Evolutionary conservation across 1,140 invertebrate genomes (phyloP).

Genomic region (Magallana angulata): DNA sequence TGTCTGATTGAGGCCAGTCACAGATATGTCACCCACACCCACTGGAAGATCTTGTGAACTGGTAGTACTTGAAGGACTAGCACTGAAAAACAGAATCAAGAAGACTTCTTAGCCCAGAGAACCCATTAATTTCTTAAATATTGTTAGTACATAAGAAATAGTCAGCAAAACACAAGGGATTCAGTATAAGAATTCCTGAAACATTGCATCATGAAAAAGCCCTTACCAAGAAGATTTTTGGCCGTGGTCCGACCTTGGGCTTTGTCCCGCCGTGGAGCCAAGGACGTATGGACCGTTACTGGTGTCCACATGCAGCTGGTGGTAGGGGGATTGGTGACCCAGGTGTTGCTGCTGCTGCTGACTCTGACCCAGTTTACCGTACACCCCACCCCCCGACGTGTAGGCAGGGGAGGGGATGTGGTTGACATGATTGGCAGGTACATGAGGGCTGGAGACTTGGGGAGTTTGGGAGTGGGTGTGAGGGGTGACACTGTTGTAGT

Average conservation of each 20-base stretch:
- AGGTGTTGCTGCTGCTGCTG: constrained; percentile 20
- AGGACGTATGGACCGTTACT: constrained; percentile 1
- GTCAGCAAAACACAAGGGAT: too few relatives aligned
- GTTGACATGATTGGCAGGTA: constrained; percentile 40
- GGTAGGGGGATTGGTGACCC: not conserved
- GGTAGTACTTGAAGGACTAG: constrained; percentile 79
- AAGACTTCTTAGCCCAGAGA: too few relatives aligned
- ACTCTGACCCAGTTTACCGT: constrained; percentile 40
- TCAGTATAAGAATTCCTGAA: not conserved
- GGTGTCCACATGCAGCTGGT: constrained; percentile 15
- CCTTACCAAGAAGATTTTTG: constrained; percentile 65
- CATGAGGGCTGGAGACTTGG: constrained; percentile 35
- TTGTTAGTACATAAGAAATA: too few relatives aligned
- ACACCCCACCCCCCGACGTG: constrained; percentile 37
- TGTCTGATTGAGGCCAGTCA: constrained; percentile 70
- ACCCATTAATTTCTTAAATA: too few relatives aligned
- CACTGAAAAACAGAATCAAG: constrained; percentile 60
- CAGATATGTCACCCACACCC: constrained; percentile 65
- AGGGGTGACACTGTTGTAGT: constrained; percentile 38
- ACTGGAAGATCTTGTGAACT: constrained; percentile 71
- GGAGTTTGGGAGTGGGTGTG: constrained; percentile 32
- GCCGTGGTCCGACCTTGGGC: constrained; percentile 70
- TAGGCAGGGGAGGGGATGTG: constrained; percentile 38
- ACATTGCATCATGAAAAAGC: not conserved
- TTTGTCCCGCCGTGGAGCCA: constrained; percentile 50